Percentiles rank a stretch among this genome's conserved stretches.
Evolutionary conservation across 2,113 vertebrate species (phyloP).

Genomic region (Pyrgilauda ruficollis): DNA sequence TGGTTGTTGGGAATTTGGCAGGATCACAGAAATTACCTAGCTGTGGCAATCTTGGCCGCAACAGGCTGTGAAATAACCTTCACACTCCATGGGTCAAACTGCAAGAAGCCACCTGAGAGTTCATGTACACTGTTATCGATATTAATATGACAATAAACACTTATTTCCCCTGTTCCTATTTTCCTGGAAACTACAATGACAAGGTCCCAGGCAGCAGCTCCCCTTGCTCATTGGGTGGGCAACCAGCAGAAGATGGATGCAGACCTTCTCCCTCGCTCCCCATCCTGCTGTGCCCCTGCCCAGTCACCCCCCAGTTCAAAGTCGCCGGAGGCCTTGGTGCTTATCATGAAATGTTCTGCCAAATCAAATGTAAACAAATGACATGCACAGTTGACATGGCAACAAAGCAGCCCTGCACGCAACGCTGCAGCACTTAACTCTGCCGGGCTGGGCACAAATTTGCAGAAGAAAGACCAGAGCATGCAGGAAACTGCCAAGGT

Average conservation of each 20-base stretch:
- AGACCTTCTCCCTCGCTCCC: neutral
- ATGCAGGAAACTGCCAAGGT: neutral
- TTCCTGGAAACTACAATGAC: neutral
- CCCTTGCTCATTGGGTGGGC: neutral
- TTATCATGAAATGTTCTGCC: slow-evolving; percentile 70
- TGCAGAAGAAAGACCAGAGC: neutral
- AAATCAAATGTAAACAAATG: slow-evolving; percentile 74
- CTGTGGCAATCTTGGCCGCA: neutral
- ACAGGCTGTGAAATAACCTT: slow-evolving; percentile 11
- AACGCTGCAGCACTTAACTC: slow-evolving; percentile 45
- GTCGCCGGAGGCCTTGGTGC: slow-evolving; percentile 65
- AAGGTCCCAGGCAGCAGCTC: neutral
- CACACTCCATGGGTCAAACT: neutral
- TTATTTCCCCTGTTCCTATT: neutral
- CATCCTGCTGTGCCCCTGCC: neutral
- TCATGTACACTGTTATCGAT: rapidly evolving
- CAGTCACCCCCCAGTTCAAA: slow-evolving; percentile 43
- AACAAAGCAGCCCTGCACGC: slow-evolving; percentile 66
- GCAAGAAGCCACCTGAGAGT: neutral
- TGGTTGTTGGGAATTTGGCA: neutral
- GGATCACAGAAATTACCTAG: neutral
- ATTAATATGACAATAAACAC: neutral
- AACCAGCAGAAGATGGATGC: neutral
- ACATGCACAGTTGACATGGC: slow-evolving; percentile 75
- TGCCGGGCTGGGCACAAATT: slow-evolving; percentile 48